Evolutionary conservation across 2,888 invertebrate species (phyloP).

Genomic region (Xiphydria camelus): DNA sequence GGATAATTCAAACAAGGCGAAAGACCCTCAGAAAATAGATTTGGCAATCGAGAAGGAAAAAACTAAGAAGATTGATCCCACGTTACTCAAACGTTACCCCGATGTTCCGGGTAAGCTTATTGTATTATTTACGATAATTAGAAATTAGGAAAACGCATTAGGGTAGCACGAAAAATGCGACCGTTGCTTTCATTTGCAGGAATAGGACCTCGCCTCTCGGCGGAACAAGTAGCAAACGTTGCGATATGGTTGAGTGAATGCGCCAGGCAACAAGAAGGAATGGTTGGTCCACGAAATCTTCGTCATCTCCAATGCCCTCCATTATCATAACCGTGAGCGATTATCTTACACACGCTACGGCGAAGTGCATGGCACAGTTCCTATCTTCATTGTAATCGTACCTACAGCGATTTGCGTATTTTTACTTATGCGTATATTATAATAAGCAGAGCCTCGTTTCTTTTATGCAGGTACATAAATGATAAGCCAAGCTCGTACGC

Average conservation of each 20-base stretch:
- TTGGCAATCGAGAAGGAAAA: constrained; percentile 13
- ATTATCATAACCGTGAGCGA: too few relatives aligned
- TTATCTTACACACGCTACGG: too few relatives aligned
- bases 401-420: too few relatives aligned
- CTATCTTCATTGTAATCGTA: too few relatives aligned
- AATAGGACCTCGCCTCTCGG: constrained; percentile 45
- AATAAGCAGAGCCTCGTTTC: too few relatives aligned
- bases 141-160: too few relatives aligned
- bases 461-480: too few relatives aligned
- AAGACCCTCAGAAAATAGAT: constrained; percentile 5
- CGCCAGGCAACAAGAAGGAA: constrained; percentile 64
- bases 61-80: constrained; percentile 16
- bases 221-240: constrained; percentile 46
- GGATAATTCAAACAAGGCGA: not conserved
- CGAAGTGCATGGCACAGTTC: too few relatives aligned
- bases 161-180: too few relatives aligned
- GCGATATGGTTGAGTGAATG: constrained; percentile 54
- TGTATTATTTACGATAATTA: too few relatives aligned
- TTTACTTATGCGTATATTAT: too few relatives aligned
- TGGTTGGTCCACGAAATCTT: constrained; percentile 73
- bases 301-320: constrained; percentile 72
- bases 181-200: constrained; percentile 38
- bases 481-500: too few relatives aligned
- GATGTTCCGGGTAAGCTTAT: constrained; percentile 43
- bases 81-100: constrained; percentile 34